These are phyloP conservation scores for Emydura subglobosa DNA, from an alignment of 2,113 vertebrate species.

Conservation along the genomic window DNA sequence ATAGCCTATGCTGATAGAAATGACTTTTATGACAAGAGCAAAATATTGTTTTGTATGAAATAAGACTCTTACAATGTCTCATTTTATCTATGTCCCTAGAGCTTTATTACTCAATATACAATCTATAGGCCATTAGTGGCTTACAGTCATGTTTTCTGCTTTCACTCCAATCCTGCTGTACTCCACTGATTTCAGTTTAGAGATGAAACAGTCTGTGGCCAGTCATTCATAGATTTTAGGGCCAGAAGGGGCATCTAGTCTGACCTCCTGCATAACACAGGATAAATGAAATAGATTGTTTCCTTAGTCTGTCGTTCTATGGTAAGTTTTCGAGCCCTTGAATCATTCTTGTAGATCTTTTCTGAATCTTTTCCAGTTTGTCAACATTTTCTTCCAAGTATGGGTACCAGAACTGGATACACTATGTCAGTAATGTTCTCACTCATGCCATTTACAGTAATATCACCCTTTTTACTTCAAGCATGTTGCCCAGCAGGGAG, in stretches of 20 bases:
- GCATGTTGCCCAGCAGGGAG: slow-evolving; percentile 32
- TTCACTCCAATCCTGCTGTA: not conserved
- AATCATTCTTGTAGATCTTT: not conserved
- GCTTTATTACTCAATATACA: not conserved
- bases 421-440: slow-evolving; percentile 60
- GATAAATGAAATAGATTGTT: not conserved
- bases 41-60: not conserved
- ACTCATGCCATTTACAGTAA: slow-evolving; percentile 30
- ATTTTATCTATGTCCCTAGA: not conserved
- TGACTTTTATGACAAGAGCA: slow-evolving; percentile 7
- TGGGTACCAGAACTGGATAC: slow-evolving; percentile 53
- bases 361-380: slow-evolving; percentile 26
- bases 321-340: not conserved
- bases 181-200: not conserved
- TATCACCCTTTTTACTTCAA: slow-evolving; percentile 61
- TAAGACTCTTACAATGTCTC: not conserved
- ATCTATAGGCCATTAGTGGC: not conserved
- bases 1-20: not conserved
- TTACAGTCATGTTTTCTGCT: not conserved
- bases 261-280: not conserved
- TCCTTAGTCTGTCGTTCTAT: not conserved
- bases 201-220: not conserved
- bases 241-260: not conserved
- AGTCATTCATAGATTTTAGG: not conserved
- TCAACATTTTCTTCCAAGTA: slow-evolving; percentile 50